Evolutionary conservation across 1,140 invertebrate species (phyloP).

Genomic region (Chymomyza costata): DNA sequence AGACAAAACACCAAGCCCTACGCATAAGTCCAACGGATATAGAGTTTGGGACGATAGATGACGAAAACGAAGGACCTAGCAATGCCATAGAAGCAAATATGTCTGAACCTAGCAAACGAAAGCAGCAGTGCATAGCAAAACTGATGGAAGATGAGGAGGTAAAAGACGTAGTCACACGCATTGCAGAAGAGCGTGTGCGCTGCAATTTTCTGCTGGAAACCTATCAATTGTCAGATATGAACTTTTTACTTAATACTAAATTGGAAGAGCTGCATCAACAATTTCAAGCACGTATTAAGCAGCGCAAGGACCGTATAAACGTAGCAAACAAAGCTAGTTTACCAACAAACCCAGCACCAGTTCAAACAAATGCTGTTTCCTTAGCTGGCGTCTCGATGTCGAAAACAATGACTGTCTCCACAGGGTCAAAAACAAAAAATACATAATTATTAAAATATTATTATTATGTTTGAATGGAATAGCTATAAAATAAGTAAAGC

Average conservation of each 20-base stretch:
- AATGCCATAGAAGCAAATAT: not conserved
- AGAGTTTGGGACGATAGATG: conserved; percentile 39
- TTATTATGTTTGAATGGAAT: too few relatives aligned
- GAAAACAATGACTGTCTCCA: not conserved
- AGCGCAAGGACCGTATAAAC: conserved; percentile 17
- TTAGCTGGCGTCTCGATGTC: not conserved
- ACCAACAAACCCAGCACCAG: too few relatives aligned
- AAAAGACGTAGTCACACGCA: conserved; percentile 26
- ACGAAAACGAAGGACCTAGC: not conserved
- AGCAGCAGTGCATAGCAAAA: not conserved
- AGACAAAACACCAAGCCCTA: conserved; percentile 40
- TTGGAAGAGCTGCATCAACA: conserved; percentile 16
- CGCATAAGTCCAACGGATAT: conserved; percentile 38
- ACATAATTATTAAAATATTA: too few relatives aligned
- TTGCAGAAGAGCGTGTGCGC: conserved; percentile 47
- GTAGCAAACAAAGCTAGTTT: not conserved
- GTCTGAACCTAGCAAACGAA: conserved; percentile 9
- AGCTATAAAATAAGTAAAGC: too few relatives aligned
- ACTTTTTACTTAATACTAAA: conserved; percentile 38
- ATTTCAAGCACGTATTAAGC: conserved; percentile 37
- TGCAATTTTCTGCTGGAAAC: conserved; percentile 56
- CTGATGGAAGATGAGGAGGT: conserved; percentile 21
- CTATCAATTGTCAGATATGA: conserved; percentile 56
- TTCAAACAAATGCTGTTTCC: too few relatives aligned
- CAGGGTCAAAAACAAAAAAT: not conserved